A percentile compares a stretch with the other conserved stretches of the same genome.
phyloP scores from a whole-genome alignment of 2,113 vertebrate genomes.

The Erinaceus europaeus region DNA sequence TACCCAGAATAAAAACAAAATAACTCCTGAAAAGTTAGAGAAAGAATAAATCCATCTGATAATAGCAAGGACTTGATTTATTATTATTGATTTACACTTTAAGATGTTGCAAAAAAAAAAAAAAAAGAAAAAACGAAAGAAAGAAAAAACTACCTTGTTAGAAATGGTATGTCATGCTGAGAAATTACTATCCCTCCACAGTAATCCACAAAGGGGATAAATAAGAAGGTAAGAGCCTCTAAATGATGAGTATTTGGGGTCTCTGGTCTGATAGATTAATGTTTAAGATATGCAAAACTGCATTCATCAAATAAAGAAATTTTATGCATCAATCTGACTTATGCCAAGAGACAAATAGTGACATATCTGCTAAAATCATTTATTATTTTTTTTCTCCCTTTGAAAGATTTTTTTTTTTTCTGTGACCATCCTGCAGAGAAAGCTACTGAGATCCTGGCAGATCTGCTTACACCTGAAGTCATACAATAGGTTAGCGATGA shows the following conservation, averaged over 20 bases:
- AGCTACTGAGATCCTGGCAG: not conserved
- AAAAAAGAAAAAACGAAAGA: not conserved
- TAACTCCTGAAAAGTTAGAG: not conserved
- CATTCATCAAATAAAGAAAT: not conserved
- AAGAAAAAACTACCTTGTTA: not conserved
- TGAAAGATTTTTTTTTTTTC: not conserved
- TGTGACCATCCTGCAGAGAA: not conserved
- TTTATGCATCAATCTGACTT: not conserved
- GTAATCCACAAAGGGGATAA: not conserved
- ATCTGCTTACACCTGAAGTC: not conserved
- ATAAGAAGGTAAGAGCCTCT: not conserved
- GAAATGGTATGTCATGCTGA: not conserved
- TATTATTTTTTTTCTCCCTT: not conserved
- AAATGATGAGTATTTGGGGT: not conserved
- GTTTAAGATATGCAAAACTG: not conserved
- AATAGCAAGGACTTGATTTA: not conserved
- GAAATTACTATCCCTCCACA: not conserved
- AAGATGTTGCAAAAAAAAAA: not conserved
- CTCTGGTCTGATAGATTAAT: not conserved
- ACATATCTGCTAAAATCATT: not conserved
- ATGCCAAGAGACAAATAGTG: constrained; percentile 10
- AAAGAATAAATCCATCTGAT: not conserved
- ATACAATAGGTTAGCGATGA: not conserved
- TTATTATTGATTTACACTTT: not conserved
- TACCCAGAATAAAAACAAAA: too few relatives aligned